These are phyloP conservation scores for Platycheirus rosarum DNA, from an alignment of 2,888 invertebrate genomes.

Conservation along the genomic window DNA sequence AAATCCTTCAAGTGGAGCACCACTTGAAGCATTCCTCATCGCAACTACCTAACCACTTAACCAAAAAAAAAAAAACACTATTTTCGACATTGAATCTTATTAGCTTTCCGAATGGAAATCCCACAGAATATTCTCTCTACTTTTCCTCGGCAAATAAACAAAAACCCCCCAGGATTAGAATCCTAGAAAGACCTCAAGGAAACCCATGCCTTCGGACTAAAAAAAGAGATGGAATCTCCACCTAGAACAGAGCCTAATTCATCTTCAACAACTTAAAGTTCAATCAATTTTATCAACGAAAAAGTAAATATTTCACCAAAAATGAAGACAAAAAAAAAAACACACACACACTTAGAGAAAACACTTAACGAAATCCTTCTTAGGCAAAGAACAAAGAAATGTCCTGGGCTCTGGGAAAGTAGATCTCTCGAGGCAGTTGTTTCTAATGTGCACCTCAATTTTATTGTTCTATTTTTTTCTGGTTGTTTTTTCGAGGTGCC, in stretches of 20 bases:
- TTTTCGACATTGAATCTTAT: conserved; percentile 19
- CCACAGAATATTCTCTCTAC: not conserved
- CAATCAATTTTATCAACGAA: conserved; percentile 24
- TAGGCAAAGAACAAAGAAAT: not conserved
- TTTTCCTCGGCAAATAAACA: conserved; percentile 1
- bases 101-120: not conserved
- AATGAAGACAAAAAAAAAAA: not conserved
- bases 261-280: conserved; percentile 19
- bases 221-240: not conserved
- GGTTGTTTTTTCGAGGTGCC: not conserved
- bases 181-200: not conserved
- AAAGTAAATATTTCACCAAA: conserved; percentile 33
- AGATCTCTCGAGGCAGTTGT: conserved; percentile 2
- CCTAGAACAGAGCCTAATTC: conserved; percentile 10
- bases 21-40: not conserved
- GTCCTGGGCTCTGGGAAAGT: not conserved
- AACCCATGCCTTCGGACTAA: not conserved
- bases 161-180: conserved; percentile 10
- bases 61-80: not conserved
- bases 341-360: not conserved
- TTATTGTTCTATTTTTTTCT: not conserved
- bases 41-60: conserved; percentile 2
- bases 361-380: conserved; percentile 43
- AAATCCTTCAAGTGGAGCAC: not conserved
- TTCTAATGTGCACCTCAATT: conserved; percentile 2